Evolutionary conservation across 2,113 vertebrate genomes (phyloP), one percentile per base, ranked within the genome.

Genomic region (Scytalopus superciliaris): DNA sequence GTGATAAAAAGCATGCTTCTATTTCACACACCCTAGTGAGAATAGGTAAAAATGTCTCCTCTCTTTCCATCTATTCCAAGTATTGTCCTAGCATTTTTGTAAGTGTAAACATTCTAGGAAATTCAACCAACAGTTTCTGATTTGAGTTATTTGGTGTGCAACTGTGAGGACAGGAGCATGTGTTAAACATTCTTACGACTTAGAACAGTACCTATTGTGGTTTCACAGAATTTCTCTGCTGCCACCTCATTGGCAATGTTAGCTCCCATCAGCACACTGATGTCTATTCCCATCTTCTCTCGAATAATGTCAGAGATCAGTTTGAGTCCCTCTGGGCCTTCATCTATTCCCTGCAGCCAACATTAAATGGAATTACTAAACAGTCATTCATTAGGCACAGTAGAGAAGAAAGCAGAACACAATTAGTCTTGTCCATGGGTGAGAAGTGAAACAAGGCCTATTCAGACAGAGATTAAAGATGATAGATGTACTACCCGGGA

Each of bases 241-340:
- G 99, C 99, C 66, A 99, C 99, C 93, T 99, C 99, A 8, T 97
- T 99, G 96, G 99, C 99, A 63, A 99, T 99, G 97, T 99, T 99
- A 84, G 99, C 99, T 53, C 99, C 99, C 99, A 99, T 99, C 77
- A 99, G 96, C 87, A 99, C 99, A 28, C 99, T 99, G 95, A 99
- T 98, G 78, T 99, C 99, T 39, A 99, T 99, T 79, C 97, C 98
- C 98, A 99, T 99, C 98, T 99, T 99, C 97, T 99, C 99, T 24
- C 99, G 98, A 84, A 99, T 99, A 94, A 99, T 98, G 95, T 99
- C 99, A 27, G 99, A 99, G 94, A 99, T 99, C 79, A 99, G 98
- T 87, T 94, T 99, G 91, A 99, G 97, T 64, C 99, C 99, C 78
- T 99, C 98, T 0, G 99, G 99, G 44, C 99, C 99, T 96, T 99